Conservation (phyloP, 2,888 invertebrate genomes). For the Leucoma salicis region DNA sequence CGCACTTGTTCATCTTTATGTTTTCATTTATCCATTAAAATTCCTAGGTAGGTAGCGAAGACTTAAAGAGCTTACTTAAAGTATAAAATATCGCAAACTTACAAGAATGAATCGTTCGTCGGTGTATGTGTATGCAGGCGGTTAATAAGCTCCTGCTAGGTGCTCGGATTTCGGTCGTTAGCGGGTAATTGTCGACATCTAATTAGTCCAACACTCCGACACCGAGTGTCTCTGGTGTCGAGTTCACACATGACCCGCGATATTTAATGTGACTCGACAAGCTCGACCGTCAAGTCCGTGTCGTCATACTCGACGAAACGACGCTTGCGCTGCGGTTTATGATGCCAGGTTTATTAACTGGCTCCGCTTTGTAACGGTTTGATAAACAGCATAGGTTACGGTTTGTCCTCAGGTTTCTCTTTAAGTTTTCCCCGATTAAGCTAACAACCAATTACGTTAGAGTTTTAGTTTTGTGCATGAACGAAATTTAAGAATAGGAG, state of each 20-base stretch:
- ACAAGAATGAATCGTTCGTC: constrained; percentile 43
- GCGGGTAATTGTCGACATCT: constrained; percentile 74
- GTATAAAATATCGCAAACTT: constrained; percentile 27
- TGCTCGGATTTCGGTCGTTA: constrained; percentile 75
- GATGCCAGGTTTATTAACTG: constrained; percentile 22
- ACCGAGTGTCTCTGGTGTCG: constrained; percentile 63
- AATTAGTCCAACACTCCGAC: constrained; percentile 65
- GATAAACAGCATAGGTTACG: no score
- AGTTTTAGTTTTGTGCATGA: no score
- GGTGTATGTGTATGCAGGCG: constrained; percentile 34
- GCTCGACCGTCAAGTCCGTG: constrained; percentile 28
- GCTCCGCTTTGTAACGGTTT: neutral
- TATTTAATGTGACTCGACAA: constrained; percentile 48
- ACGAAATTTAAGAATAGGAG: no score
- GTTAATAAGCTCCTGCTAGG: constrained; percentile 64
- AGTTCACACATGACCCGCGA: constrained; percentile 69
- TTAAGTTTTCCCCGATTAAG: no score
- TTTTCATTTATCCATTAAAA: no score
- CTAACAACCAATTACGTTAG: no score
- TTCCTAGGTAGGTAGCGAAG: no score
- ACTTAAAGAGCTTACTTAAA: no score
- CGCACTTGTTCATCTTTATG: no score
- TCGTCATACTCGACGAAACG: constrained; percentile 9
- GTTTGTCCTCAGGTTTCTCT: no score
- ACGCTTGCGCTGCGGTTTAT: constrained; percentile 15